Evolutionary conservation across 92 coral and sea anemone genomes (phyloP).

Genomic region (Siderastrea siderea): DNA sequence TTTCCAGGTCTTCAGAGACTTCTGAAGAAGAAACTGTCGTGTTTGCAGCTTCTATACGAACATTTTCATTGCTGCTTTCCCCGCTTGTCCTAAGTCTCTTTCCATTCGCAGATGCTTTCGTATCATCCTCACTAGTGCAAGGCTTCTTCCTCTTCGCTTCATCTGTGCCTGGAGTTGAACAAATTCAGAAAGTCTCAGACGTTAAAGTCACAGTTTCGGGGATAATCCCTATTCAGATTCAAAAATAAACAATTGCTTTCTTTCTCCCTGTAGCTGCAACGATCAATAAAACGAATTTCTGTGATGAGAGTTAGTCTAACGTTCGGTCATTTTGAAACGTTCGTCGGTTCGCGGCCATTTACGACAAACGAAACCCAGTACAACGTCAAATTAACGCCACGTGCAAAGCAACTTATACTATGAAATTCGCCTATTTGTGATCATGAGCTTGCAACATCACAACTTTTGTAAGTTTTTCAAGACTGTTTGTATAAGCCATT

Average conservation of each 20-base stretch:
- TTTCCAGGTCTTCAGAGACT: conserved; percentile 61
- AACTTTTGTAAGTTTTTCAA: not conserved
- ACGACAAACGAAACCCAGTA: not conserved
- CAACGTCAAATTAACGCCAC: not conserved
- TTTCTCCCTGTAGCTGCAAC: not conserved
- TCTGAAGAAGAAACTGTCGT: conserved; percentile 22
- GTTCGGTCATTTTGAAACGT: no score
- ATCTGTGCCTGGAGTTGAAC: conserved; percentile 14
- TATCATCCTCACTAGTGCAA: conserved; percentile 32
- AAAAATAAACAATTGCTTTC: not conserved
- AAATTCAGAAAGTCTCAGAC: not conserved
- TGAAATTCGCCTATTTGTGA: not conserved
- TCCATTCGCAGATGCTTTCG: conserved; percentile 9
- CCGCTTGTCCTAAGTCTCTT: conserved; percentile 32
- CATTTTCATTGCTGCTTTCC: conserved; percentile 13
- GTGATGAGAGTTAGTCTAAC: no score
- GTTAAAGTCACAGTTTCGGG: not conserved
- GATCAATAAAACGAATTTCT: not conserved
- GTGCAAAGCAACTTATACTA: not conserved
- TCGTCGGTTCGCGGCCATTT: not conserved
- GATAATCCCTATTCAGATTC: not conserved
- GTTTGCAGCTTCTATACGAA: not conserved
- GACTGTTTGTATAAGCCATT: no score
- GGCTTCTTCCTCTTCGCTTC: conserved; percentile 48
- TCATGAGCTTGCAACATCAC: not conserved